Conservation (phyloP, 2,888 invertebrate genomes). For the Pandemis corylana region DNA sequence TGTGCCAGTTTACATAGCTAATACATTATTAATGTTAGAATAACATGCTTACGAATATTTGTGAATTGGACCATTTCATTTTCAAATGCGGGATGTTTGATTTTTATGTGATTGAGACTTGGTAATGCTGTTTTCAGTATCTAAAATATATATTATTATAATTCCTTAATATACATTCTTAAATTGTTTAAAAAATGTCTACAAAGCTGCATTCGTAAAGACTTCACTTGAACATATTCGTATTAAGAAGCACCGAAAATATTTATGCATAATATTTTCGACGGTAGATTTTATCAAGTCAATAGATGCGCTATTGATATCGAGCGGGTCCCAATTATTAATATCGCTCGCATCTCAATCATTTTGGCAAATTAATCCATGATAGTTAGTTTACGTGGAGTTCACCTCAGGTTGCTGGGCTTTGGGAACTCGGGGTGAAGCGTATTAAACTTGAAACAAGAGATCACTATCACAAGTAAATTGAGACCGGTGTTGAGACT, state of each 20-base stretch:
- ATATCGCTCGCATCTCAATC: slow-evolving; percentile 27
- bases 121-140: background rate
- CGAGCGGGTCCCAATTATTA: background rate
- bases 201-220: no score
- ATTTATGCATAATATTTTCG: no score
- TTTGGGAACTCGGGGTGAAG: slow-evolving; percentile 4
- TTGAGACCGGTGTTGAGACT: slow-evolving; percentile 11
- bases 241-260: no score
- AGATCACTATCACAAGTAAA: slow-evolving; percentile 28
- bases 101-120: background rate
- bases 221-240: no score
- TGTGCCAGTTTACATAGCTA: background rate
- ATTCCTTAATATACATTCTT: no score
- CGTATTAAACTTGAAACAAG: slow-evolving; percentile 24
- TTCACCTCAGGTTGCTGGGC: background rate
- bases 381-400: slow-evolving; percentile 21
- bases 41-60: background rate
- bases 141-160: background rate
- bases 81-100: background rate
- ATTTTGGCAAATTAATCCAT: slow-evolving; percentile 20
- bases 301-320: background rate
- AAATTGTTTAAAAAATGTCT: no score
- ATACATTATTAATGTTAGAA: slow-evolving; percentile 8
- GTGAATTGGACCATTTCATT: background rate
- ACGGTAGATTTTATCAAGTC: no score